Evolutionary conservation across 2,888 invertebrate genomes (phyloP).

Genomic region (Hoplodrina blanda): DNA sequence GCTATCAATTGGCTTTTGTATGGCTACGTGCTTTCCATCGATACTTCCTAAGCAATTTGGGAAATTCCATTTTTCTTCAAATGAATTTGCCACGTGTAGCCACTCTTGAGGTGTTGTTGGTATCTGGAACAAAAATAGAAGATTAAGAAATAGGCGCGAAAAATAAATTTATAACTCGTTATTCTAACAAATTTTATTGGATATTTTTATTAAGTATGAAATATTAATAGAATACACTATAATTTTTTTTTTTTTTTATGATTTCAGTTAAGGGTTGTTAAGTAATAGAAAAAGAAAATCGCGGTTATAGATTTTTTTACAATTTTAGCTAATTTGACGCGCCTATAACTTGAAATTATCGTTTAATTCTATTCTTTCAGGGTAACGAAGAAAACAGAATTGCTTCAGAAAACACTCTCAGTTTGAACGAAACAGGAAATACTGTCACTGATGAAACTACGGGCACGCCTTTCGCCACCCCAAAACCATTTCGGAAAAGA

Average conservation of each 20-base stretch:
- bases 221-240: constrained; percentile 33
- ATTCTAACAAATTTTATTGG: constrained; percentile 52
- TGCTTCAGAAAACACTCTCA: constrained; percentile 37
- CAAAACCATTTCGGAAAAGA: constrained; percentile 35
- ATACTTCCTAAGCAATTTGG: constrained; percentile 46
- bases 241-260: too few relatives aligned
- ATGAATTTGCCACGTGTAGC: constrained; percentile 47
- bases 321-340: constrained; percentile 21
- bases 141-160: constrained; percentile 48
- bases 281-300: constrained; percentile 34
- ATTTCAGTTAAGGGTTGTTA: constrained; percentile 46
- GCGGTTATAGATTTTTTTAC: constrained; percentile 22
- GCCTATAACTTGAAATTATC: constrained; percentile 49
- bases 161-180: constrained; percentile 47
- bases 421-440: constrained; percentile 34
- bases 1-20: constrained; percentile 35
- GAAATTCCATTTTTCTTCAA: constrained; percentile 41
- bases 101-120: constrained; percentile 52
- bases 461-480: constrained; percentile 31
- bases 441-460: constrained; percentile 35
- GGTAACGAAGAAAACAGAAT: constrained; percentile 34
- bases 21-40: constrained; percentile 33
- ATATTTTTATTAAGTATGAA: constrained; percentile 32
- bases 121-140: constrained; percentile 43
- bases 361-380: constrained; percentile 43